Percentiles rank a stretch among this genome's conserved stretches.
Conservation (phyloP, 35 echinoderm and acorn worm species). For the Hemicentrotus pulcherrimus region DNA sequence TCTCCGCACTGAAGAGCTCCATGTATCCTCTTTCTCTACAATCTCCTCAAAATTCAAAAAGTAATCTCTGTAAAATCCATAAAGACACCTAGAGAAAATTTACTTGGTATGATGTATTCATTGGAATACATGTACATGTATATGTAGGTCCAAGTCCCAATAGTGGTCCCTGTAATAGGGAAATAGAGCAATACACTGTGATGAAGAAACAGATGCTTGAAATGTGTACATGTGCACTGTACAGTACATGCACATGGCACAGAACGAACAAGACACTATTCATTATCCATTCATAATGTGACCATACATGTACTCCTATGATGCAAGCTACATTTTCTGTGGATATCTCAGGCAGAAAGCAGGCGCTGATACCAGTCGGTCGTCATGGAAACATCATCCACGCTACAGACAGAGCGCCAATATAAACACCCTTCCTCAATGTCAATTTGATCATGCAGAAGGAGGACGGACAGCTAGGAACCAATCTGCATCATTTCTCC, state of each 20-base stretch:
- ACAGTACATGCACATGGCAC: background rate
- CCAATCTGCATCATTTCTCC: background rate
- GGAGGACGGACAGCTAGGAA: background rate
- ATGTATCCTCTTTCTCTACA: background rate
- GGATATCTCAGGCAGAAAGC: background rate
- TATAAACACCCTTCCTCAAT: background rate
- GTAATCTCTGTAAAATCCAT: background rate
- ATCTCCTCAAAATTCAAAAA: background rate
- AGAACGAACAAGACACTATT: background rate
- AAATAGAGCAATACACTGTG: too few species aligned
- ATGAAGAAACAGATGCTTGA: background rate
- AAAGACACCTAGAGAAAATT: background rate
- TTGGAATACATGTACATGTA: too few species aligned
- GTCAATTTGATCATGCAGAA: background rate
- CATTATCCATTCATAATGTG: background rate
- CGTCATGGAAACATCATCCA: background rate
- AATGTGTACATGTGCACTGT: background rate
- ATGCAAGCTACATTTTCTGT: background rate
- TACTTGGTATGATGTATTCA: background rate
- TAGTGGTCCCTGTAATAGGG: background rate
- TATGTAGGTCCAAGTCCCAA: background rate
- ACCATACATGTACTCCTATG: background rate
- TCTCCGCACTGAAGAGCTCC: background rate
- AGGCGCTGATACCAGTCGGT: background rate
- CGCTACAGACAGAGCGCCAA: background rate